Evolutionary conservation across 1,140 invertebrate genomes (phyloP).

Genomic region (Drosophila nannoptera): DNA sequence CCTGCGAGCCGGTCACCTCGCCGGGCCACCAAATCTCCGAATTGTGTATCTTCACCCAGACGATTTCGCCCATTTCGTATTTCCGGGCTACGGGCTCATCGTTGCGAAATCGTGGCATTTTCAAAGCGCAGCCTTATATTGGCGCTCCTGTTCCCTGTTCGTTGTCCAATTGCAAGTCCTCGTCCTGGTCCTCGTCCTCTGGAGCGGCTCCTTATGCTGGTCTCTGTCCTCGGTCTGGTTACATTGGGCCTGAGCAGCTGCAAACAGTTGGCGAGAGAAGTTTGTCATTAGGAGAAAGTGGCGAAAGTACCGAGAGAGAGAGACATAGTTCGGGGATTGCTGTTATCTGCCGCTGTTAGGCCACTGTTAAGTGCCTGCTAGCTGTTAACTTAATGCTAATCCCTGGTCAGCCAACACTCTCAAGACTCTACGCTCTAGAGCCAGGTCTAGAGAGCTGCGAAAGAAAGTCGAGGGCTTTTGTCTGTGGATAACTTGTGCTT

Average conservation of each 20-base stretch:
- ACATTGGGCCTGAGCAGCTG: conserved; percentile 16
- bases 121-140: background rate
- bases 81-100: conserved; percentile 22
- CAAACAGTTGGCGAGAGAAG: conserved; percentile 6
- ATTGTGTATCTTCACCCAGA: conserved; percentile 88
- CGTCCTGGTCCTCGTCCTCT: conserved; percentile 2
- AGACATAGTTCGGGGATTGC: no score
- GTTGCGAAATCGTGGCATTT: conserved; percentile 56
- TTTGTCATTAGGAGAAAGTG: background rate
- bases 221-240: conserved; percentile 15
- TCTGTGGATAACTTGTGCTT: no score
- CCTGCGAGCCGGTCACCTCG: conserved; percentile 82
- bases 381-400: no score
- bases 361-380: no score
- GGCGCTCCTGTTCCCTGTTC: background rate
- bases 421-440: no score
- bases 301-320: no score
- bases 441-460: no score
- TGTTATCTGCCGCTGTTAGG: background rate
- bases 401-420: no score
- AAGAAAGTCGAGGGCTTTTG: no score
- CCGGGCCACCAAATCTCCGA: conserved; percentile 88
- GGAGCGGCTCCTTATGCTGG: conserved; percentile 11
- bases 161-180: conserved; percentile 2
- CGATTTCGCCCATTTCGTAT: conserved; percentile 86